Conservation (phyloP, 53 echinoderm and acorn worm species). For the Holothuria leucospilota region DNA sequence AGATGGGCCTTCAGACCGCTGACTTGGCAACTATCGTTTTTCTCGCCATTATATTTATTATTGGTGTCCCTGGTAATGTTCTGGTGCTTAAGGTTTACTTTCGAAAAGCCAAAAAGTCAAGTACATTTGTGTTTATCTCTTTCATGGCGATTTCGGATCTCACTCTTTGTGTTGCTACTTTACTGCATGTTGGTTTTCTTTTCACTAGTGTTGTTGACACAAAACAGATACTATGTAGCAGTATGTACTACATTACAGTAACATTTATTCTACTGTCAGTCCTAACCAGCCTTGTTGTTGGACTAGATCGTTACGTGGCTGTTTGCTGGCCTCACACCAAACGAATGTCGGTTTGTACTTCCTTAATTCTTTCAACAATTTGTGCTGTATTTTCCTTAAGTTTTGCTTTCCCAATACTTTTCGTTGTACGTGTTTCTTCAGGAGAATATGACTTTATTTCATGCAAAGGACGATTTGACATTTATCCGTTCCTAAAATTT, state of each 20-base stretch:
- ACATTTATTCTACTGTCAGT: neutral
- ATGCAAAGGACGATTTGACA: too few species aligned
- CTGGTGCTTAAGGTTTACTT: slow-evolving; percentile 23
- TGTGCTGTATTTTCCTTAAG: too few species aligned
- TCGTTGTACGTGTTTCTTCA: too few species aligned
- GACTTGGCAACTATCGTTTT: too few species aligned
- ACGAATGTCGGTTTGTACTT: neutral
- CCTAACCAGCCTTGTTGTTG: neutral
- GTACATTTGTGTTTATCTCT: slow-evolving; percentile 14
- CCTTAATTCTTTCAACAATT: neutral
- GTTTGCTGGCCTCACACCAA: neutral
- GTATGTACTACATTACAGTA: neutral
- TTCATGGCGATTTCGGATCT: slow-evolving; percentile 34
- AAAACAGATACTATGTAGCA: neutral
- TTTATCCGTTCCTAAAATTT: too few species aligned
- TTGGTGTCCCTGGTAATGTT: slow-evolving; percentile 21
- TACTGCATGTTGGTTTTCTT: neutral
- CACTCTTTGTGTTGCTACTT: neutral
- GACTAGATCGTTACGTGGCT: slow-evolving; percentile 4
- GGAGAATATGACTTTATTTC: too few species aligned
- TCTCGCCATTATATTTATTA: too few species aligned
- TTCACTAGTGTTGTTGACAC: neutral
- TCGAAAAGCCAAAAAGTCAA: neutral
- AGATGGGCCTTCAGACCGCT: too few species aligned
- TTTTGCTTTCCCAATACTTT: too few species aligned